Evolutionary conservation across 2,797 vertebrate genomes (phyloP).

Genomic region (Rhynchotus rufescens): DNA sequence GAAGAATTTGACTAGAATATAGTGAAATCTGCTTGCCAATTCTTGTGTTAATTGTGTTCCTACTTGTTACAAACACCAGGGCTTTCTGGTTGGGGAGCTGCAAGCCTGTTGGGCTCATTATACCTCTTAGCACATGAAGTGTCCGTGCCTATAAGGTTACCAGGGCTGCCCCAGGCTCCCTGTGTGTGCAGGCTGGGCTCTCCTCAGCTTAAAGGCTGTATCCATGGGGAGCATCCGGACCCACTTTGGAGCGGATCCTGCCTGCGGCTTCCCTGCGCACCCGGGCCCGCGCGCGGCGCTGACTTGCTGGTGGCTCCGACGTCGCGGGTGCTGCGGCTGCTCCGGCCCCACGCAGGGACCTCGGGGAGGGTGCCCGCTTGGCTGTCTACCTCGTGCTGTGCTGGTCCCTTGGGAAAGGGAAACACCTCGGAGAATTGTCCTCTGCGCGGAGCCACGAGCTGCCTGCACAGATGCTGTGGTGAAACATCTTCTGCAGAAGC

Average conservation of each 20-base stretch:
- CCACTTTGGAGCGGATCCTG: too few relatives aligned
- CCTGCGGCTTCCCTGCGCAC: neutral
- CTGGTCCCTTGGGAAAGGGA: neutral
- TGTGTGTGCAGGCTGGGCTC: neutral
- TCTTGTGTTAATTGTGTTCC: neutral
- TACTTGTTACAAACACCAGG: neutral
- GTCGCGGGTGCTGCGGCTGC: too few relatives aligned
- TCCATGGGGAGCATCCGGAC: too few relatives aligned
- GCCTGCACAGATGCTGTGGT: neutral
- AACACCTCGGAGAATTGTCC: accelerated
- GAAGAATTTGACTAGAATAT: neutral
- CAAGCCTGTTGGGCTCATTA: neutral
- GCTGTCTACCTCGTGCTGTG: neutral
- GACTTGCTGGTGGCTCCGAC: neutral
- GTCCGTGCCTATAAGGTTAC: neutral
- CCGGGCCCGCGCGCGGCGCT: neutral
- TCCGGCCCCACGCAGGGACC: too few relatives aligned
- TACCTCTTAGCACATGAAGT: neutral
- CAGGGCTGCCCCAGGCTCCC: too few relatives aligned
- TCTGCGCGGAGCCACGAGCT: accelerated
- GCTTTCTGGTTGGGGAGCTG: neutral
- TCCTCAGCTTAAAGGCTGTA: too few relatives aligned
- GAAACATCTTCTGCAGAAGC: neutral
- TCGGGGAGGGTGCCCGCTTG: neutral
- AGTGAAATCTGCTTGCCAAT: neutral